Evolutionary conservation across 2,888 invertebrate genomes (phyloP).

Genomic region (Polia nebulosa): DNA sequence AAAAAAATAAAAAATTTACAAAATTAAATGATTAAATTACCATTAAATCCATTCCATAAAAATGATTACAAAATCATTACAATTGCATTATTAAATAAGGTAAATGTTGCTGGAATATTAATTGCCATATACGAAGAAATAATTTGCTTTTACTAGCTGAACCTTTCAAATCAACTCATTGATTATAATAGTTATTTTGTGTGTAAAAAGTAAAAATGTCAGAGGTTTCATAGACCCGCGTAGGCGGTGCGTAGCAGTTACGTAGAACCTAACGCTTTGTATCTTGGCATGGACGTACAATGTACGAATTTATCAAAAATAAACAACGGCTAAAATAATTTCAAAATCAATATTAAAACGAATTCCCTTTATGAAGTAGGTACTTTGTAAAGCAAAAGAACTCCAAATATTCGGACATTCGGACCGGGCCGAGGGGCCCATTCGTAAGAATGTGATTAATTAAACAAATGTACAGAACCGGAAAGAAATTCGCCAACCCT

Average conservation of each 20-base stretch:
- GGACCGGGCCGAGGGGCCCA: conserved; percentile 80
- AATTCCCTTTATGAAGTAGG: conserved; percentile 52
- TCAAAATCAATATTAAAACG: conserved; percentile 44
- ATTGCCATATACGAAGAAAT: too few species aligned
- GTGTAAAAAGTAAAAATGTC: neutral
- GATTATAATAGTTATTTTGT: neutral
- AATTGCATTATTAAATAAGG: too few species aligned
- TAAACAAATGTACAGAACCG: conserved; percentile 88
- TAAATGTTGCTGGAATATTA: too few species aligned
- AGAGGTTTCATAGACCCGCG: neutral
- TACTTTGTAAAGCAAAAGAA: conserved; percentile 71
- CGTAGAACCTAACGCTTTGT: neutral
- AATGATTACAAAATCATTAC: too few species aligned
- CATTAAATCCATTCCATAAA: too few species aligned
- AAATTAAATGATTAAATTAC: too few species aligned
- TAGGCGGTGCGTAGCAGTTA: neutral
- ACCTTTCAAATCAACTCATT: neutral
- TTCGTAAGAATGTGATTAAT: conserved; percentile 90
- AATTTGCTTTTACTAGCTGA: neutral
- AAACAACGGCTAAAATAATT: conserved; percentile 14
- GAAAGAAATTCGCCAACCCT: conserved; percentile 89
- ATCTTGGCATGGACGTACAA: neutral
- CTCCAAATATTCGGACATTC: conserved; percentile 86
- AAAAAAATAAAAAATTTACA: neutral
- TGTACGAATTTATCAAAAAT: neutral